Evolutionary conservation across 1,140 invertebrate genomes (phyloP).

Genomic region (Phthorimaea operculella): DNA sequence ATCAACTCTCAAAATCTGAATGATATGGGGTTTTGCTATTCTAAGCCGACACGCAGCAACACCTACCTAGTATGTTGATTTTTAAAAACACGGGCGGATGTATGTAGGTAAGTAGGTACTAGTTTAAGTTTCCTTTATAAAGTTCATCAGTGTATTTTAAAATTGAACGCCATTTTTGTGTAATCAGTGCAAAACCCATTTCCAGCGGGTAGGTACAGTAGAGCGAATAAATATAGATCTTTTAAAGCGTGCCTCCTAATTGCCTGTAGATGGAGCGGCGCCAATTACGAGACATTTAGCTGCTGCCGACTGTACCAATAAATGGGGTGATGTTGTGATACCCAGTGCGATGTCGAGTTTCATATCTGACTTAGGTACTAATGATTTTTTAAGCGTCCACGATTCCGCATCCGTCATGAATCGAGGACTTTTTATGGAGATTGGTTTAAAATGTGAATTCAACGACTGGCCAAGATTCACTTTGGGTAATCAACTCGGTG

Average conservation of each 20-base stretch:
- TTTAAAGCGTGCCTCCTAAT: constrained; percentile 55
- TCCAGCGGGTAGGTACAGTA: constrained; percentile 27
- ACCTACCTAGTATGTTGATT: no score
- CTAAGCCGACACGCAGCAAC: no score
- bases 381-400: constrained; percentile 20
- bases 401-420: neutral
- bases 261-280: constrained; percentile 56
- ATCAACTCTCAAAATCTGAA: no score
- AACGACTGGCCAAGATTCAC: no score
- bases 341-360: neutral
- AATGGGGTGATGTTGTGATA: constrained; percentile 26
- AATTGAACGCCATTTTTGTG: constrained; percentile 8
- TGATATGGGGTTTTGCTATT: no score
- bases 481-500: no score
- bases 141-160: no score
- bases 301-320: constrained; percentile 30
- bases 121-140: no score
- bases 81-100: no score
- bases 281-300: constrained; percentile 54
- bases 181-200: constrained; percentile 24
- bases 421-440: no score
- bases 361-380: constrained; percentile 20
- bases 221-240: constrained; percentile 57
- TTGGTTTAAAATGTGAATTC: no score
- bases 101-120: no score